Evolutionary conservation across 2,113 vertebrate species (phyloP), one percentile per base, ranked within the genome.

Genomic region (Cyrtonyx montezumae): DNA sequence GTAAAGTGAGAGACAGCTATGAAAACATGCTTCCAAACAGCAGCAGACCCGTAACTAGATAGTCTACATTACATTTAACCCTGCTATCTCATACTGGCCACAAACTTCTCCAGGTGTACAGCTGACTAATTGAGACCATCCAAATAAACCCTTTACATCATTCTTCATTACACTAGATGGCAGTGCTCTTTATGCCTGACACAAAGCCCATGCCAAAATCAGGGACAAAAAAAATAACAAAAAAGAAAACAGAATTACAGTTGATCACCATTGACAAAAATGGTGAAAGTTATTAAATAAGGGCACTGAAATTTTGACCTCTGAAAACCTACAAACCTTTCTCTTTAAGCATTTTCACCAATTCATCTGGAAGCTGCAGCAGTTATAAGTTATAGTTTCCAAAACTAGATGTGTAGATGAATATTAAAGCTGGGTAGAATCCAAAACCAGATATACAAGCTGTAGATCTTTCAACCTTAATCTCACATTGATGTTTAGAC

Each of bases 91-190:
- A 48, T 30, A 32, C 8, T 13, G 19, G 66, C 36, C 21, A 28
- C 32, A 81, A 42, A 70, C 12, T 5, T n/a, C 19, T 46, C 56
- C 32, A 55, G 16, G 21, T 2, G 1, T 28, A 30, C 0, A 0
- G 22, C 14, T 69, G 32, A 46, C 16, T 32, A 43, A 32, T 3
- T 42, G 40, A 36, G 37, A 79, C 25, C 12, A 28, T 28, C 46
- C 11, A 8, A 51, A 70, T 51, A 70, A 51, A 70, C 17, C 16
- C 45, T 36, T 49, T 49, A 51, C 46, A 30, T 62, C 14, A 20
- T 56, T n/a, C 61, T 75, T 48, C 4, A 0, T 36, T 23, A 49
- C 1, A 2, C 42, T 55, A 23, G 10, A 48, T 3, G 45, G 14
- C 62, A 73, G 46, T 13, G 32, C 30, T 76, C 53, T 37, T 59